Evolutionary conservation across 2,797 vertebrate genomes (phyloP).

Genomic region (Schizothorax lantsangensis): DNA sequence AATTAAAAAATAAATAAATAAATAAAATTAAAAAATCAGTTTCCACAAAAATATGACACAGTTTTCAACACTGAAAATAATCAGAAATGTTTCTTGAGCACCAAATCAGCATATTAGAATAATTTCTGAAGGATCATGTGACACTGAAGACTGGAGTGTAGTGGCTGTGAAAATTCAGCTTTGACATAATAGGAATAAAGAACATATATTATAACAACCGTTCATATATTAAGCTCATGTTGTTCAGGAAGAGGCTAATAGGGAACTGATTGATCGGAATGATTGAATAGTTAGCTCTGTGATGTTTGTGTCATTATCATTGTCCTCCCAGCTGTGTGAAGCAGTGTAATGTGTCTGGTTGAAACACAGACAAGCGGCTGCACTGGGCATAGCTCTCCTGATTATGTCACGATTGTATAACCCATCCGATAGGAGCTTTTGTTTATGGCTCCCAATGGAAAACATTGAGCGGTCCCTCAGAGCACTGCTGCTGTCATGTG

Average conservation of each 20-base stretch:
- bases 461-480: slow-evolving; percentile 13
- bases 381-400: slow-evolving; percentile 11
- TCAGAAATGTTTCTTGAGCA: background rate
- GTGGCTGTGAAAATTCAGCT: background rate
- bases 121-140: background rate
- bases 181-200: background rate
- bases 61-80: background rate
- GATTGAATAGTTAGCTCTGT: background rate
- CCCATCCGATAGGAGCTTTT: slow-evolving; percentile 21
- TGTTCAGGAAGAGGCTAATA: background rate
- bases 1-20: background rate
- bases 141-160: background rate
- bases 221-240: background rate
- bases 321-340: slow-evolving; percentile 1
- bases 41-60: background rate
- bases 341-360: slow-evolving; percentile 17
- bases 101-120: background rate
- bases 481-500: slow-evolving; percentile 29
- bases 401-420: slow-evolving; percentile 38
- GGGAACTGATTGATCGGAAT: slow-evolving; percentile 8
- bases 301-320: background rate
- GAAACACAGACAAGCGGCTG: background rate
- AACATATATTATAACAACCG: background rate
- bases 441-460: slow-evolving; percentile 41
- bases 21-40: background rate